These are phyloP conservation scores for Halocynthia roretzi DNA, from an alignment of 23 tunicate genomes.

Conservation along the genomic window DNA sequence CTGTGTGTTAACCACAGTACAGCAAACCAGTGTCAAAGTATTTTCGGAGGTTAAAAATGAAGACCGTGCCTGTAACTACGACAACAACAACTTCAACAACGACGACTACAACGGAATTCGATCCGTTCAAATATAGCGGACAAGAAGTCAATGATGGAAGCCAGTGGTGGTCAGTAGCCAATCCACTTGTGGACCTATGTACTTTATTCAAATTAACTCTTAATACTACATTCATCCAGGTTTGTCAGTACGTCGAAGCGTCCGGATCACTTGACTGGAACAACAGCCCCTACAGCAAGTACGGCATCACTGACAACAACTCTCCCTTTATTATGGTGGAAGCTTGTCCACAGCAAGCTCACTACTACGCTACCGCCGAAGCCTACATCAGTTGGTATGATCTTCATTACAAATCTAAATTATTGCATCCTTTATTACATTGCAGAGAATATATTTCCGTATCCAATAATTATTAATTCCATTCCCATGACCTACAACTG, in stretches of 20 bases:
- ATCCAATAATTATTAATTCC: no score
- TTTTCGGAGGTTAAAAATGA: background rate
- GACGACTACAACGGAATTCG: background rate
- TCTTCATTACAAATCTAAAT: background rate
- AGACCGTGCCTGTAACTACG: constrained; percentile 20
- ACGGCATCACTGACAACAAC: constrained; percentile 16
- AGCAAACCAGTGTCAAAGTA: constrained; percentile 16
- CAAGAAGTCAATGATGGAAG: background rate
- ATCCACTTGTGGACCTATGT: background rate
- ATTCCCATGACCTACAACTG: no score
- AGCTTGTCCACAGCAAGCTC: constrained; percentile 8
- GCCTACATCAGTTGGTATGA: constrained; percentile 10
- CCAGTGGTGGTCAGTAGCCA: constrained; percentile 10
- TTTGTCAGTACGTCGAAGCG: background rate
- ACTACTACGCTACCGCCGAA: constrained; percentile 10
- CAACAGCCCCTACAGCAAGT: constrained; percentile 31
- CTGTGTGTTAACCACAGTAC: background rate
- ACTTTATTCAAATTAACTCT: background rate
- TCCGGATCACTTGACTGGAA: constrained; percentile 21
- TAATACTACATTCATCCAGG: background rate
- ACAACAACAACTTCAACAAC: constrained; percentile 15
- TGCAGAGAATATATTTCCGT: no score
- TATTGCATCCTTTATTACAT: no score
- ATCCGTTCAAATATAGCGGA: constrained; percentile 23
- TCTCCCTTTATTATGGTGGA: constrained; percentile 2